phyloP scores from a whole-genome alignment of 92 coral and sea anemone genomes.

The Porites lobata region DNA sequence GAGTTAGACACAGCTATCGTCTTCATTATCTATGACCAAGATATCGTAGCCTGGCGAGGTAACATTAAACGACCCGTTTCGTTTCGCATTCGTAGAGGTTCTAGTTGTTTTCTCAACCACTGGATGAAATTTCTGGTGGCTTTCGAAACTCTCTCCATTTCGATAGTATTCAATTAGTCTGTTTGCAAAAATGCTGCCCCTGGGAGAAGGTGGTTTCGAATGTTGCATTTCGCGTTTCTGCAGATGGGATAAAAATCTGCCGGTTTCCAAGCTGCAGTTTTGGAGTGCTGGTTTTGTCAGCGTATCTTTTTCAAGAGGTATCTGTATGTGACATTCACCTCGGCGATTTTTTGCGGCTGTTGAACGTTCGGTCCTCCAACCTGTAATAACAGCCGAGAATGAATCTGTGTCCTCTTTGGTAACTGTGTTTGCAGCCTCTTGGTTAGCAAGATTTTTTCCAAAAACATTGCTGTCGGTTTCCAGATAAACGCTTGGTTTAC shows the following conservation, averaged over 20 bases:
- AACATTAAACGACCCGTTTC: not conserved
- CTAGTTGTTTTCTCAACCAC: not conserved
- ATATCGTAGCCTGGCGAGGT: slow-evolving; percentile 26
- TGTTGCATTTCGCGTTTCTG: not conserved
- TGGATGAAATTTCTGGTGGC: not conserved
- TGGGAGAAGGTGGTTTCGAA: not conserved
- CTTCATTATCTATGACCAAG: slow-evolving; percentile 23
- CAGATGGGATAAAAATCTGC: not conserved
- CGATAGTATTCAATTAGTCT: slow-evolving; percentile 14
- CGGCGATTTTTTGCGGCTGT: not conserved
- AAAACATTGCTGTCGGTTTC: not conserved
- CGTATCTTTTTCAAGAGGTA: not conserved
- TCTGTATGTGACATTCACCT: not conserved
- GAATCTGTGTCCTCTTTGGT: not conserved
- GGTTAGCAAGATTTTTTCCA: not conserved
- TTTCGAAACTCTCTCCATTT: not conserved
- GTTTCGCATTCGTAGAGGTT: not conserved
- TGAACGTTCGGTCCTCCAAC: not conserved
- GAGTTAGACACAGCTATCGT: not conserved
- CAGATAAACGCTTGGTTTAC: not conserved
- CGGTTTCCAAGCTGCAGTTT: not conserved
- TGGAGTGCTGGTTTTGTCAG: not conserved
- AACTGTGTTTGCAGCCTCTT: not conserved
- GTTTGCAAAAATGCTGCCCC: slow-evolving; percentile 8
- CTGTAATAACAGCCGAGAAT: not conserved